Evolutionary conservation across 1,140 invertebrate genomes (phyloP).

Genomic region (Bombus sibiricus): DNA sequence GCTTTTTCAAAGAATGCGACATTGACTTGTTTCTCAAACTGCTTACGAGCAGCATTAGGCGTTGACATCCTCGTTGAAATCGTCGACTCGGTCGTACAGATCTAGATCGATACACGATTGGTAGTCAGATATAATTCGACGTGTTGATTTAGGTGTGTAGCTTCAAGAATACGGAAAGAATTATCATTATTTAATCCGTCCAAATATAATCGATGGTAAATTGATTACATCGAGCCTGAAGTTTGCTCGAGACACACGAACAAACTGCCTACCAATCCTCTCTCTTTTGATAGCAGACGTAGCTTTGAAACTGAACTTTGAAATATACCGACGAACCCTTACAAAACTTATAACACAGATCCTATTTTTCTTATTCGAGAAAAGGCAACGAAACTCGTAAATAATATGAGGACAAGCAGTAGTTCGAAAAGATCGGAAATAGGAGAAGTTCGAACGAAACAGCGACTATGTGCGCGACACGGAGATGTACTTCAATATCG

Average conservation of each 20-base stretch:
- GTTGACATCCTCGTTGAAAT: background rate
- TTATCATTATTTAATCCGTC: background rate
- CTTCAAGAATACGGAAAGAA: too few species aligned
- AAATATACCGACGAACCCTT: background rate
- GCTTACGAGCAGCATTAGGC: background rate
- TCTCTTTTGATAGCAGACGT: background rate
- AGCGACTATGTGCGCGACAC: background rate
- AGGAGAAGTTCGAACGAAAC: background rate
- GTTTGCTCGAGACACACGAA: background rate
- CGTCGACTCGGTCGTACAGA: background rate
- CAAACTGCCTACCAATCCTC: background rate
- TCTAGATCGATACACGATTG: background rate
- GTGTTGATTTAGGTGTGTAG: background rate
- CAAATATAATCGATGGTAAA: background rate
- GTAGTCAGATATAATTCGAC: background rate
- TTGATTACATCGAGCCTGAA: background rate
- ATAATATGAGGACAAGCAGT: background rate
- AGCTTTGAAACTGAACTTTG: background rate
- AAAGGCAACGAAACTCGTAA: background rate
- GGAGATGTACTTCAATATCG: constrained; percentile 2
- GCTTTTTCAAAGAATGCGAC: background rate
- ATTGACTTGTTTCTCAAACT: background rate
- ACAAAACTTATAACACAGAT: background rate
- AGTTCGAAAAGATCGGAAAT: background rate
- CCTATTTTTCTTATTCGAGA: background rate